Conservation (phyloP, 1,140 invertebrate genomes). For the Drosophila sechellia region DNA sequence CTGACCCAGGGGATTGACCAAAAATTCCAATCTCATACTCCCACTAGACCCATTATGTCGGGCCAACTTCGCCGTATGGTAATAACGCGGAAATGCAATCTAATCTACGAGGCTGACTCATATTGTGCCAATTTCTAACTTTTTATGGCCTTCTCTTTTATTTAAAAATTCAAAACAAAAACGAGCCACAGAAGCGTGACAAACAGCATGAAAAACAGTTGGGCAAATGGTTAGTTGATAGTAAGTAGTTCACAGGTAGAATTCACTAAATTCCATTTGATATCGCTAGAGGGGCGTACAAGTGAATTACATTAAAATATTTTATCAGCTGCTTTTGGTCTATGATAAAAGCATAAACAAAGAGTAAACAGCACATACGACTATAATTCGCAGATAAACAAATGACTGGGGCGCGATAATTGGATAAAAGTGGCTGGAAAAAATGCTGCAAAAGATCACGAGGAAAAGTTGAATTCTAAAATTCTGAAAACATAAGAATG, state of each 20-base stretch:
- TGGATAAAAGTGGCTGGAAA: constrained; percentile 4
- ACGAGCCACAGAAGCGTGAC: constrained; percentile 62
- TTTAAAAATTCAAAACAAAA: constrained; percentile 47
- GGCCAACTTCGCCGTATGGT: too few species aligned
- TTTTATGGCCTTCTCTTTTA: constrained; percentile 47
- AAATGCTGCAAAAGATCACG: constrained; percentile 13
- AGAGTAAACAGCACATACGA: constrained; percentile 26
- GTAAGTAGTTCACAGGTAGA: constrained; percentile 8
- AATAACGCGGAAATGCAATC: constrained; percentile 44
- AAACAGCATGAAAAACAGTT: constrained; percentile 52
- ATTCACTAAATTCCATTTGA: constrained; percentile 21
- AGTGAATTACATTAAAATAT: constrained; percentile 50
- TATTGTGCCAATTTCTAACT: constrained; percentile 39
- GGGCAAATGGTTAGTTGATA: constrained; percentile 47
- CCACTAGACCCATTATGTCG: constrained; percentile 33
- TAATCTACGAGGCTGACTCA: constrained; percentile 69
- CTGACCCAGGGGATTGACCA: constrained; percentile 8
- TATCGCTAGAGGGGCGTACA: constrained; percentile 14
- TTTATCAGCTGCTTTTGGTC: constrained; percentile 55
- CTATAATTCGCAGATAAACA: constrained; percentile 33
- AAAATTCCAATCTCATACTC: constrained; percentile 29
- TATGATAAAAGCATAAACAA: constrained; percentile 24
- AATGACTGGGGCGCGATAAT: constrained; percentile 32
- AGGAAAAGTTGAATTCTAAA: background rate
- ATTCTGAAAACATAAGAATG: too few species aligned